Evolutionary conservation across 2,113 vertebrate species (phyloP).

Genomic region (Eolophus roseicapilla): DNA sequence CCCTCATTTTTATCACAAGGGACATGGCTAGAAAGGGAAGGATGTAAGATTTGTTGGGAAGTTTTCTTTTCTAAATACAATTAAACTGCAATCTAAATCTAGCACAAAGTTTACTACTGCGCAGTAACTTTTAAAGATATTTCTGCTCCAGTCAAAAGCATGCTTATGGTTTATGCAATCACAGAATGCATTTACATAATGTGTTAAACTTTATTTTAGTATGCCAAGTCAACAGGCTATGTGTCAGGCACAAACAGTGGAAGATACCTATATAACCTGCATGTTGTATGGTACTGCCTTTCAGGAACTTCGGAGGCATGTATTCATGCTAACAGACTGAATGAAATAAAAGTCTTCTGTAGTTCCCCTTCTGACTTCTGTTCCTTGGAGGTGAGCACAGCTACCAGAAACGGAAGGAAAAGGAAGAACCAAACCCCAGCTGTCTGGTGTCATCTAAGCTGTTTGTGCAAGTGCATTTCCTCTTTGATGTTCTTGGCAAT

Average conservation of each 20-base stretch:
- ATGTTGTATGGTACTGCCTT: background rate
- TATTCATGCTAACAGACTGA: background rate
- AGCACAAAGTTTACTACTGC: background rate
- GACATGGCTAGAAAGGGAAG: background rate
- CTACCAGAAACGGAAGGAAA: constrained; percentile 26
- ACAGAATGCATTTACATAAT: background rate
- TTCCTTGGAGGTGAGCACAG: constrained; percentile 21
- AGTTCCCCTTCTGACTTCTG: background rate
- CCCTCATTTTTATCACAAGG: rapidly evolving
- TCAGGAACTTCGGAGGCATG: background rate
- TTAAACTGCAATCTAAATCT: background rate
- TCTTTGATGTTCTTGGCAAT: constrained; percentile 67
- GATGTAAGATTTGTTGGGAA: background rate
- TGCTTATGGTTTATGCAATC: background rate
- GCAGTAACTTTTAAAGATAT: background rate
- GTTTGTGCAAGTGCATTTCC: constrained; percentile 58
- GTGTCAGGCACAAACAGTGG: background rate
- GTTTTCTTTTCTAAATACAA: background rate
- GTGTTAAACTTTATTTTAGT: background rate
- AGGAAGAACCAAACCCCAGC: constrained; percentile 45
- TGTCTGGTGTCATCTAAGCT: constrained; percentile 61
- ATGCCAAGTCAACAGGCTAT: background rate
- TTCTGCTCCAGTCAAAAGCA: background rate
- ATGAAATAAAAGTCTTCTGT: background rate
- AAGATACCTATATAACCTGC: background rate